These are phyloP conservation scores for Aphyosemion australe DNA, from an alignment of 2,113 vertebrate species.

Conservation along the genomic window DNA sequence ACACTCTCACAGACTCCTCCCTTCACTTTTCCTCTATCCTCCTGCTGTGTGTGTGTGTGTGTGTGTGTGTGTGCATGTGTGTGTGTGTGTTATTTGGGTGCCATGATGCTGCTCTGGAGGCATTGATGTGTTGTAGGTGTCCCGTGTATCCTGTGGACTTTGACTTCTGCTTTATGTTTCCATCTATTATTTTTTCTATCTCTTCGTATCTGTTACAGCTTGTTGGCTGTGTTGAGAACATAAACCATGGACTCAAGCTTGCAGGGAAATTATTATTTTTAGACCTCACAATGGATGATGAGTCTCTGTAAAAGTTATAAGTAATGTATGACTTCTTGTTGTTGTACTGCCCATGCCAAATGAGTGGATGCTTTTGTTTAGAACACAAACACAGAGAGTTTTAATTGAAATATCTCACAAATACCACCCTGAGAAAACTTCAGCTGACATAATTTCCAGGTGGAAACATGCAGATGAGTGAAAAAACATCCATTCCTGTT, in stretches of 20 bases:
- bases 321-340: no score
- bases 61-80: constrained; percentile 16
- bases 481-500: no score
- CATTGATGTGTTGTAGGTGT: constrained; percentile 65
- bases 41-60: constrained; percentile 3
- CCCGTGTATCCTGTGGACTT: constrained; percentile 53
- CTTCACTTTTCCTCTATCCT: constrained; percentile 47
- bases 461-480: no score
- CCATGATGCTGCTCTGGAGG: no score
- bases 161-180: constrained; percentile 55
- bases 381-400: no score
- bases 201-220: constrained; percentile 40
- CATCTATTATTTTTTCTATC: constrained; percentile 43
- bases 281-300: no score
- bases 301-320: no score
- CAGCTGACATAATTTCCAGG: no score
- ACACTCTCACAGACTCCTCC: constrained; percentile 59
- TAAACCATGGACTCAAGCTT: constrained; percentile 9
- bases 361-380: no score
- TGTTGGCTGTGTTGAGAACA: constrained; percentile 15
- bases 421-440: no score
- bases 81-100: constrained; percentile 27
- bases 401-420: no score
- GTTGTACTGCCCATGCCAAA: no score
- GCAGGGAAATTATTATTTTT: neutral